Evolutionary conservation across 2,113 vertebrate genomes (phyloP), one percentile per base, ranked within the genome.

Genomic region (Paedocypris sp.): DNA sequence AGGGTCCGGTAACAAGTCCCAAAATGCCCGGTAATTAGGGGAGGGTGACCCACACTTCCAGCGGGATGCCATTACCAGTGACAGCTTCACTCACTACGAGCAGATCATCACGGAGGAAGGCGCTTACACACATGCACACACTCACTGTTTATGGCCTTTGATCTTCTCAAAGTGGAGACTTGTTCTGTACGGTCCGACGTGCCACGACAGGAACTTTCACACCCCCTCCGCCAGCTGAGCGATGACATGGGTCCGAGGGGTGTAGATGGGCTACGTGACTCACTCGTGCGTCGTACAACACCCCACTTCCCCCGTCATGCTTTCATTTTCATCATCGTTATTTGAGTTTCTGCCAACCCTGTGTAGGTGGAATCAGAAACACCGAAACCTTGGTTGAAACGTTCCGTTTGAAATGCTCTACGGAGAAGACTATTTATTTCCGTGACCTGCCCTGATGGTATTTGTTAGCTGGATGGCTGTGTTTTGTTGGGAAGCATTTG

Each of bases 251-350:
- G 66, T 74, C 62, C 72, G 66, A 43, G 3, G 6, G 64, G 71
- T 68, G 70, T 60, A 65, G 54, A 72, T n/a, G n/a, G n/a, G n/a
- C n/a, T n/a, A n/a, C n/a, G 22, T 83, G 80, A 84, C 66, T 82
- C 80, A 83, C 25, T n/a, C 6, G 16, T 31, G 13, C 8, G 26
- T 16, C 16, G 31, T 20, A 23, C 23, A 59, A 33, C 39, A 25
- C 19, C 48, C 12, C 15, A 12, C 25, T 45, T 15, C 35, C 32
- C n/a, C 10, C 15, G 8, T 31, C 32, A 19, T 28, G 23, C 11
- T 28, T 41, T 64, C 32, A 41, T 18, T 42, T 20, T 53, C 10
- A 13, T 49, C 6, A 33, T 5, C 36, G 33, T 63, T n/a, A 3
- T 47, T 26, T 2, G 0, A 65, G 75, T 63, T 62, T 68, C 43